Evolutionary conservation across 2,113 vertebrate species (phyloP).

Genomic region (Antennarius striatus): DNA sequence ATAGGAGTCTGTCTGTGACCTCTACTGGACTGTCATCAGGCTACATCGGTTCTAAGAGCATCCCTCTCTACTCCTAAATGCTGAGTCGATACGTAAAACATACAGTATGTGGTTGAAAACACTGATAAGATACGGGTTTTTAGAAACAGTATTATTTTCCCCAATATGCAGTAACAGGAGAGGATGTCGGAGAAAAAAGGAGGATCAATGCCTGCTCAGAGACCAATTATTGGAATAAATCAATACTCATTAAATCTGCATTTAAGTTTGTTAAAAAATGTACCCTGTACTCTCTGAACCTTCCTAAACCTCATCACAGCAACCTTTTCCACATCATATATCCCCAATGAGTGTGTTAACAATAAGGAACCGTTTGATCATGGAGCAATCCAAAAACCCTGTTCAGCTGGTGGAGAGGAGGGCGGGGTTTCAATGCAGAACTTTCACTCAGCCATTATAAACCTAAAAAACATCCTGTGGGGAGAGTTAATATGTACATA

Average conservation of each 20-base stretch:
- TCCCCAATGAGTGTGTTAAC: constrained; percentile 12
- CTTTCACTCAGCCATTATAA: background rate
- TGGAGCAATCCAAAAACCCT: constrained; percentile 15
- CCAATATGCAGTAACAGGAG: constrained; percentile 13
- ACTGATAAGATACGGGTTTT: constrained; percentile 16
- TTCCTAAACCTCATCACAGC: constrained; percentile 1
- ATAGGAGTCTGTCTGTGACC: constrained; percentile 51
- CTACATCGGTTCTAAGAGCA: constrained; percentile 15
- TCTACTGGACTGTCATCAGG: constrained; percentile 16
- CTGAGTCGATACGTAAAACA: constrained; percentile 9
- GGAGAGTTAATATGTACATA: constrained; percentile 20
- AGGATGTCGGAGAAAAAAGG: constrained; percentile 29
- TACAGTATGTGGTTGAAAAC: background rate
- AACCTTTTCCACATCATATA: background rate
- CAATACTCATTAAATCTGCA: constrained; percentile 60
- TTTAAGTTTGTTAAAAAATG: constrained; percentile 29
- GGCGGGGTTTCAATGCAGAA: constrained; percentile 5
- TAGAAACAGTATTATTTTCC: constrained; percentile 2
- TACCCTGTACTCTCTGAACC: background rate
- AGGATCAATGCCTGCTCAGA: constrained; percentile 42
- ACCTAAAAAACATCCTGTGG: constrained; percentile 7
- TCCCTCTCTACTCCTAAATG: constrained; percentile 13
- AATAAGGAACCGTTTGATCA: background rate
- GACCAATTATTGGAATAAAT: constrained; percentile 48
- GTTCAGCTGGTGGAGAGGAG: background rate